Base-by-base conservation (phyloP, 2,797 vertebrate species). In the Coranthus polyacanthus region DNA sequence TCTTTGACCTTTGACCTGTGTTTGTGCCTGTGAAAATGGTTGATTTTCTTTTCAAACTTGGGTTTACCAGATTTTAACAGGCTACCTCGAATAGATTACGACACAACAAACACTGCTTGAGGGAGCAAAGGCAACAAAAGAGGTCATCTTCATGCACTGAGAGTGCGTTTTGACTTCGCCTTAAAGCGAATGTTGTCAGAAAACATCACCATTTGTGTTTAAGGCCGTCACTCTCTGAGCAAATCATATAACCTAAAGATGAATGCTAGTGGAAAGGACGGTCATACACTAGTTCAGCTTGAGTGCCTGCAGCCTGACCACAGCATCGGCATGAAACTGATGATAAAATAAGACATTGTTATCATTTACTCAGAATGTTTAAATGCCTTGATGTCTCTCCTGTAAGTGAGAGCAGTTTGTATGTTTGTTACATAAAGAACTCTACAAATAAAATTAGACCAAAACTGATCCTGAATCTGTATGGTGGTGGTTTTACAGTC, bases 381-480 rank as follows among this genome's bases (percentile, higher is more conserved):
- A 55, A 55, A 79, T 72, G 79, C 54, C 71, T 86, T 78, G 76
- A 71, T 15, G 42, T 55, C 55, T 78, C 61, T 82, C 64, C 47
- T 81, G 58, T 73, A 69, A 77, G 54, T 20, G 78, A 82, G 62
- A 82, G 51, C 18, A 12, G 58, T 91, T 91, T 91, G 81, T 91
- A 91, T 88, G 84, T 90, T 90, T 92, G 83, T 87, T 83, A 84
- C 56, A 44, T n/a, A 49, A 79, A 1, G 24, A 75, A 59, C 64
- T 57, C 42, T 79, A 76, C 9, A 82, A 92, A 91, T 90, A 89
- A 91, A 92, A 80, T 12, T 3, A 63, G 12, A 81, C 41, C 5
- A 63, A 13, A 78, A 77, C 15, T 43, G 0, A 71, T 47, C 42
- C 38, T 24, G 10, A 61, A 8, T 15, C 26, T 17, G 10, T 52